Conservation (phyloP, 2,888 invertebrate species). For the Campopleginae sp. region DNA sequence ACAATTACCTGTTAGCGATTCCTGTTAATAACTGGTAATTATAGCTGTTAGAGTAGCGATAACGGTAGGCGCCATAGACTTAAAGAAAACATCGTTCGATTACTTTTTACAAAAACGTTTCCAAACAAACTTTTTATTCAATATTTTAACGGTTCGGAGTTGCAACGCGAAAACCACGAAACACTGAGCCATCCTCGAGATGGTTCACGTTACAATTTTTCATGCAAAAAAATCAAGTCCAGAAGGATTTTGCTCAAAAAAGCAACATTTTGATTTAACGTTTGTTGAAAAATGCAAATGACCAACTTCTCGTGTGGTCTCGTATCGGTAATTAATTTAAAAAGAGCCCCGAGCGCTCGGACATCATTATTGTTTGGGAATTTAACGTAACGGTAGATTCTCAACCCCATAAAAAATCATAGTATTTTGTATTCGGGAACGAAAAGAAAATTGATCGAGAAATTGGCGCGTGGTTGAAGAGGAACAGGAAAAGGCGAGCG, state of each 20-base stretch:
- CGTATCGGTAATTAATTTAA: not conserved
- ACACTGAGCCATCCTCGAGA: not conserved
- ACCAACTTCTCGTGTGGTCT: not conserved
- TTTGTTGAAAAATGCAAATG: not conserved
- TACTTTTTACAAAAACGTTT: not conserved
- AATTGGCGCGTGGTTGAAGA: conserved; percentile 47
- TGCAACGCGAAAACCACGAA: not conserved
- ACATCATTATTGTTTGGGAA: not conserved
- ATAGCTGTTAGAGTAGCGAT: conserved; percentile 47
- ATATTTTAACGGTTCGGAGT: not conserved
- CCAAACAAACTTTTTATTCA: not conserved
- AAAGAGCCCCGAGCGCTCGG: not conserved
- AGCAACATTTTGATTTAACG: not conserved
- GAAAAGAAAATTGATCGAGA: conserved; percentile 60
- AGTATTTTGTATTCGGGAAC: conserved; percentile 58
- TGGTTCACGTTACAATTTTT: not conserved
- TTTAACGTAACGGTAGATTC: not conserved
- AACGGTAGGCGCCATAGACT: conserved; percentile 71
- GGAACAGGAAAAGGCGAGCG: conserved; percentile 14
- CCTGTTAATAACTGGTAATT: conserved; percentile 27
- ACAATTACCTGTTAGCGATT: conserved; percentile 67
- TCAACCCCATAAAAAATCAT: conserved; percentile 61
- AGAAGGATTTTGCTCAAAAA: not conserved
- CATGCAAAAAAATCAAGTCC: not conserved
- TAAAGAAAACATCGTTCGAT: conserved; percentile 54